phyloP scores from a whole-genome alignment of 2,888 invertebrate species.

The Agriopis marginaria region DNA sequence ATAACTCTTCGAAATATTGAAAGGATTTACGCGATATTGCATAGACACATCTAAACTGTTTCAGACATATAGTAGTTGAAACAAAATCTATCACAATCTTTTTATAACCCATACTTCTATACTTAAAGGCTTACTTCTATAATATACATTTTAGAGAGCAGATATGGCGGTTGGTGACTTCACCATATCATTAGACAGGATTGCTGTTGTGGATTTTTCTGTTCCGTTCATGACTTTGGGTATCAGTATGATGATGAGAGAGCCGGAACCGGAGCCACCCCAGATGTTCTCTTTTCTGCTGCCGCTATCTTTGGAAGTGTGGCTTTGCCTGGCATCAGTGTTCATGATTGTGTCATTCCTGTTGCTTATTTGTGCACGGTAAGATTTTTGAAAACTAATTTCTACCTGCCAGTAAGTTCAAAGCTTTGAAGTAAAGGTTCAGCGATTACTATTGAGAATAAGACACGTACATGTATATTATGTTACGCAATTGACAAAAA shows the following conservation, averaged over 20 bases:
- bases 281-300: conserved; percentile 95
- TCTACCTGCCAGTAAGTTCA: too few species aligned
- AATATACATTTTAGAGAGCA: conserved; percentile 90
- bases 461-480: too few species aligned
- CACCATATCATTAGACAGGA: conserved; percentile 96
- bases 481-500: too few species aligned
- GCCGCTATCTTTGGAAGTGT: conserved; percentile 93
- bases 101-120: too few species aligned
- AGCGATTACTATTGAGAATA: too few species aligned
- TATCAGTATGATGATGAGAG: conserved; percentile 94
- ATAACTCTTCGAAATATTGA: too few species aligned
- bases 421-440: too few species aligned
- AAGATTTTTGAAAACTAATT: conserved; percentile 34
- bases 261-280: conserved; percentile 91
- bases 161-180: conserved; percentile 97
- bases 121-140: not conserved
- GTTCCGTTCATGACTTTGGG: conserved; percentile 98
- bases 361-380: conserved; percentile 93
- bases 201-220: conserved; percentile 95
- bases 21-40: too few species aligned
- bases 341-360: conserved; percentile 93
- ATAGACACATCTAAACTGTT: too few species aligned
- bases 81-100: too few species aligned
- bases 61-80: too few species aligned
- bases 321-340: conserved; percentile 95